These are phyloP conservation scores for Latheticus oryzae DNA, from an alignment of 2,888 invertebrate species.

Conservation along the genomic window DNA sequence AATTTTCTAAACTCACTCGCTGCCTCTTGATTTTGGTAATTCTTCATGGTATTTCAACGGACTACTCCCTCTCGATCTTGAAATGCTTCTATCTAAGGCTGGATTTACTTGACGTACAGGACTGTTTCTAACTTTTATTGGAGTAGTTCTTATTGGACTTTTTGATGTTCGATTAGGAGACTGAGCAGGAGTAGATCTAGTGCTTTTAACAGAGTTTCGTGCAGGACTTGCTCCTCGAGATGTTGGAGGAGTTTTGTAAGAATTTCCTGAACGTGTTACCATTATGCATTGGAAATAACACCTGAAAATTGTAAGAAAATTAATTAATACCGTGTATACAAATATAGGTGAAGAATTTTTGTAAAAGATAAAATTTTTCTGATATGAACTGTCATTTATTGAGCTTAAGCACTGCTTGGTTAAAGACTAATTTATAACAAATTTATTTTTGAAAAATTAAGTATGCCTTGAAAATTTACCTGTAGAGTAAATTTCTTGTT, in stretches of 20 bases:
- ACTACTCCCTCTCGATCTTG: conserved; percentile 62
- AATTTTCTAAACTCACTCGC: conserved; percentile 63
- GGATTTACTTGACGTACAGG: conserved; percentile 44
- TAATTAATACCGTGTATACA: too few relatives aligned
- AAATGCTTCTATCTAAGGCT: conserved; percentile 37
- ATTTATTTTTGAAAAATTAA: too few relatives aligned
- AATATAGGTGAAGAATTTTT: too few relatives aligned
- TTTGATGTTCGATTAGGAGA: conserved; percentile 33
- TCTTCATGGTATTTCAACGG: conserved; percentile 56
- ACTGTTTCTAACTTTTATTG: conserved; percentile 38
- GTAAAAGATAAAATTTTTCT: too few relatives aligned
- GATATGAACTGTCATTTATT: too few relatives aligned
- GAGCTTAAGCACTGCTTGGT: too few relatives aligned
- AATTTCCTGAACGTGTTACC: conserved; percentile 56
- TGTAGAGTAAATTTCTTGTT: too few relatives aligned
- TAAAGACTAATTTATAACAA: too few relatives aligned
- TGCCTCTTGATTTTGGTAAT: conserved; percentile 62
- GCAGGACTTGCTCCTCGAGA: conserved; percentile 58
- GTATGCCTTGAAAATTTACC: too few relatives aligned
- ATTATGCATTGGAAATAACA: too few relatives aligned
- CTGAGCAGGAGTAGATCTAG: conserved; percentile 26
- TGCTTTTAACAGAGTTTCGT: conserved; percentile 42
- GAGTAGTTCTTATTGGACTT: conserved; percentile 36
- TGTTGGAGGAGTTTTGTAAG: conserved; percentile 54
- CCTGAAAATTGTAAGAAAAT: too few relatives aligned